A percentile compares a stretch with the other conserved stretches of the same genome.
These are phyloP conservation scores for Meteorus sp. DNA, from an alignment of 1,140 invertebrate genomes.

Conservation along the genomic window DNA sequence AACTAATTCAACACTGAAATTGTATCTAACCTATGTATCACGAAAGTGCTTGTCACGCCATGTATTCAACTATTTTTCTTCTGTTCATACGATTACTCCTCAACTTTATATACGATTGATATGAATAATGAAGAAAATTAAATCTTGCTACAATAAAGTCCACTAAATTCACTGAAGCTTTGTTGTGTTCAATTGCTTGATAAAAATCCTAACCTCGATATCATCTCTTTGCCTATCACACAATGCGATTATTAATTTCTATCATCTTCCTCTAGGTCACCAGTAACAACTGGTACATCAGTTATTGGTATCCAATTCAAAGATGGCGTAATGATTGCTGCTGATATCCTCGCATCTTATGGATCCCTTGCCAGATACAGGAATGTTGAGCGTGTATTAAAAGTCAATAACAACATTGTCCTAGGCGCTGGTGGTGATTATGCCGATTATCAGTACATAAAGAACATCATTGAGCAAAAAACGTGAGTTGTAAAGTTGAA, in stretches of 20 bases:
- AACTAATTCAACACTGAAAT: constrained; percentile 19
- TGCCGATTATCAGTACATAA: constrained; percentile 92
- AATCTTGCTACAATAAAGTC: too few relatives aligned
- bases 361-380: constrained; percentile 87
- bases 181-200: too few relatives aligned
- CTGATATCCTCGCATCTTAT: constrained; percentile 90
- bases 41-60: constrained; percentile 28
- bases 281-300: constrained; percentile 88
- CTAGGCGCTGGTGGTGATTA: constrained; percentile 90
- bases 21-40: background rate
- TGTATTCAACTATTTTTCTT: background rate
- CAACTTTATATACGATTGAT: background rate
- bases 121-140: too few relatives aligned
- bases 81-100: background rate
- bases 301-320: constrained; percentile 87
- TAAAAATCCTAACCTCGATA: too few relatives aligned
- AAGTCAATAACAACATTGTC: constrained; percentile 89
- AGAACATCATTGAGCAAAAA: constrained; percentile 87
- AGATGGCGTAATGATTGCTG: constrained; percentile 87
- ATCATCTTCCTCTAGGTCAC: constrained; percentile 63
- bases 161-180: too few relatives aligned
- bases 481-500: constrained; percentile 66
- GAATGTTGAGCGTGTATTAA: constrained; percentile 79
- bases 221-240: background rate
- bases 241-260: constrained; percentile 25